These are phyloP conservation scores for Aricia agestis DNA, from an alignment of 1,140 invertebrate genomes.

Conservation along the genomic window DNA sequence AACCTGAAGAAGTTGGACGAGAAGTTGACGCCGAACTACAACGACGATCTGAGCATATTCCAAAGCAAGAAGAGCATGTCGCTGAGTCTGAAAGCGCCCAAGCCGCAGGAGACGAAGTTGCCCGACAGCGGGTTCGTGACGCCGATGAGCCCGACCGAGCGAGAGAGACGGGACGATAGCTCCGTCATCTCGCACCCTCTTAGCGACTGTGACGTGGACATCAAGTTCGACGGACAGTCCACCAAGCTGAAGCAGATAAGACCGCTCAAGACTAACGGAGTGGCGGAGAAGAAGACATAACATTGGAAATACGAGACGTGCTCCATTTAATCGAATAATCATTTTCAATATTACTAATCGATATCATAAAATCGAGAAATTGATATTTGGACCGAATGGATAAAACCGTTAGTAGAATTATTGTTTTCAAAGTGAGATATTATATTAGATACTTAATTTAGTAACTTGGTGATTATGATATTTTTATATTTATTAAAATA, in stretches of 20 bases:
- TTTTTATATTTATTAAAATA: too few species aligned
- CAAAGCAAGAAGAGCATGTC: constrained; percentile 57
- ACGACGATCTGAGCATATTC: constrained; percentile 56
- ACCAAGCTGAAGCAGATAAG: constrained; percentile 70
- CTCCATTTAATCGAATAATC: too few species aligned
- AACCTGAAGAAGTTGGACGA: constrained; percentile 62
- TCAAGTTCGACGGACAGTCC: constrained; percentile 70
- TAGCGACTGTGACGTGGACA: constrained; percentile 73
- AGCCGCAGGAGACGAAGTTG: constrained; percentile 40
- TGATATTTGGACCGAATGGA: too few species aligned
- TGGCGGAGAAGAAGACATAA: constrained; percentile 5
- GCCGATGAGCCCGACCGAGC: constrained; percentile 48
- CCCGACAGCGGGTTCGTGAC: constrained; percentile 60
- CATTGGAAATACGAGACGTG: neutral
- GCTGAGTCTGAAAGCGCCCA: constrained; percentile 47
- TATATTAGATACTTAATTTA: too few species aligned
- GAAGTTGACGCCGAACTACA: constrained; percentile 44
- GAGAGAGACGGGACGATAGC: constrained; percentile 43
- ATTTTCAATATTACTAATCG: too few species aligned
- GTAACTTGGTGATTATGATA: too few species aligned
- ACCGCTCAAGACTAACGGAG: constrained; percentile 35
- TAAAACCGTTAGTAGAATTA: too few species aligned
- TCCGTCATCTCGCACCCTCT: constrained; percentile 71
- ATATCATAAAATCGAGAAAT: too few species aligned
- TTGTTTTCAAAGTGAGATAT: too few species aligned